Percentiles rank a stretch among this genome's conserved stretches.
Evolutionary conservation across 1,140 invertebrate species (phyloP).

Genomic region (Diprion similis): DNA sequence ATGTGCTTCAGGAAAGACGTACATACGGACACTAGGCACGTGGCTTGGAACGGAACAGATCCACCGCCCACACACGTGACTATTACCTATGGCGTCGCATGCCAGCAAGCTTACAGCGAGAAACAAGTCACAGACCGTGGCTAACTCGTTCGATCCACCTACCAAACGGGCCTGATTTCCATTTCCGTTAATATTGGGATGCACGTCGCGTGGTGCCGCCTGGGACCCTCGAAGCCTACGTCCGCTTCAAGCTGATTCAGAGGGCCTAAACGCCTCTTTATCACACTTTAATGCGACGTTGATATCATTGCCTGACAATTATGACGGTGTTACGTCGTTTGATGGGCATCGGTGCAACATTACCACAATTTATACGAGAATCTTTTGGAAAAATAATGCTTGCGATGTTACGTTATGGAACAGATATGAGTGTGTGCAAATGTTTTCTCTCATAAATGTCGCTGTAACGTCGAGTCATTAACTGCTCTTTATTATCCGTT

Average conservation of each 20-base stretch:
- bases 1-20: not conserved
- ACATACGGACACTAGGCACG: not conserved
- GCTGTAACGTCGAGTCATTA: not conserved
- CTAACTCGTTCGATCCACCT: not conserved
- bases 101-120: not conserved
- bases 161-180: constrained; percentile 6
- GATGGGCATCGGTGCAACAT: not conserved
- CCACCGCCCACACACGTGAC: not conserved
- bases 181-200: constrained; percentile 2
- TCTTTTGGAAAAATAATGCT: not conserved
- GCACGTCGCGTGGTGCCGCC: not conserved
- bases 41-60: not conserved
- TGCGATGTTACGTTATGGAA: not conserved
- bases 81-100: not conserved
- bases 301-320: not conserved
- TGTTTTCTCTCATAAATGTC: not conserved
- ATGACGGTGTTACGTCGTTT: not conserved
- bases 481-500: too few species aligned
- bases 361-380: not conserved
- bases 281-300: not conserved
- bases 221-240: not conserved
- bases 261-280: not conserved
- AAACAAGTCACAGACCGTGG: constrained; percentile 2
- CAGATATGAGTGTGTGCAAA: not conserved
- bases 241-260: not conserved